These are phyloP conservation scores for Chunga burmeisteri DNA, from an alignment of 2,113 vertebrate species.

Conservation along the genomic window DNA sequence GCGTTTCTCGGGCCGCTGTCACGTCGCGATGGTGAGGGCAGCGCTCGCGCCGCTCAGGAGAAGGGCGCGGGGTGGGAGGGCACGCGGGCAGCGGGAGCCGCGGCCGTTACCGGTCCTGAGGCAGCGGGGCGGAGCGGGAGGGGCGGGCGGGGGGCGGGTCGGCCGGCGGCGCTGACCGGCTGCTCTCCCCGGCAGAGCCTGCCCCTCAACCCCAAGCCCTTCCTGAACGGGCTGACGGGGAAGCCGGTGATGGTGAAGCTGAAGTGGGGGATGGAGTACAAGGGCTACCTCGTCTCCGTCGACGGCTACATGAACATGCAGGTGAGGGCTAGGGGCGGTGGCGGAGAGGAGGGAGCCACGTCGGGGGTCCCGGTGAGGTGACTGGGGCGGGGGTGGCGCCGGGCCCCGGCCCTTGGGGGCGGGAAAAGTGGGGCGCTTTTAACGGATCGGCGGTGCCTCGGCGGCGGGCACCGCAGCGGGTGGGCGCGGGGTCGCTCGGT, in stretches of 20 bases:
- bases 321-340: slow-evolving; percentile 64
- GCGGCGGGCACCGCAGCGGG: too few species aligned
- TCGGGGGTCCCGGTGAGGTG: background rate
- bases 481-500: background rate
- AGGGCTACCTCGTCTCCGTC: slow-evolving; percentile 96
- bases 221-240: slow-evolving; percentile 95
- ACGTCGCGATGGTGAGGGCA: slow-evolving; percentile 36
- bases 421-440: fast-evolving
- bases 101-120: background rate
- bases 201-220: slow-evolving; percentile 96
- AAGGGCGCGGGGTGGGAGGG: background rate
- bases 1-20: background rate
- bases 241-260: slow-evolving; percentile 99
- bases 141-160: background rate
- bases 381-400: too few species aligned
- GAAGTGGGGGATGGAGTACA: slow-evolving; percentile 99
- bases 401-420: fast-evolving
- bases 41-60: background rate
- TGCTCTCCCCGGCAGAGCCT: slow-evolving; percentile 82
- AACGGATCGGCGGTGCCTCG: fast-evolving
- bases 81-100: background rate
- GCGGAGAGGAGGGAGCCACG: background rate
- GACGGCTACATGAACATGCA: slow-evolving; percentile 99
- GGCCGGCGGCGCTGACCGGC: background rate
- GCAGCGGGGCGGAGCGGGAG: background rate